Conservation (phyloP, 2,888 invertebrate species). For the Monoplex corrugatus region DNA sequence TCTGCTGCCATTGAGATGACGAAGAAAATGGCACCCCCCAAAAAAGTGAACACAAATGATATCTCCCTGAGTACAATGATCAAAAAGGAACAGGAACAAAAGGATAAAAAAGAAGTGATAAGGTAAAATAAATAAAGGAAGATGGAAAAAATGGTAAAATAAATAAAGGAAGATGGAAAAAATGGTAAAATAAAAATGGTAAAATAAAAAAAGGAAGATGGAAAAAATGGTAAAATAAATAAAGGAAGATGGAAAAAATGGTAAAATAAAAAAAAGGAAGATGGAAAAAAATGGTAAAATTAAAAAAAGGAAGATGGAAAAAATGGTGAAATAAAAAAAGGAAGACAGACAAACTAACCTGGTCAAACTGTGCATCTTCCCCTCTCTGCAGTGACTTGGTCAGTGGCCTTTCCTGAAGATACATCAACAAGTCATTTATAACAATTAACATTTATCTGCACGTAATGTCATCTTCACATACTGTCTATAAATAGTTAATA, state of each 20-base stretch:
- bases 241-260: neutral
- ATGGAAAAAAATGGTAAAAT: neutral
- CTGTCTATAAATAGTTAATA: neutral
- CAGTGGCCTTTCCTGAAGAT: slow-evolving; percentile 91
- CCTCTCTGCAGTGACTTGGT: slow-evolving; percentile 97
- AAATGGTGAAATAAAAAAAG: neutral
- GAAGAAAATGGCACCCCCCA: no score
- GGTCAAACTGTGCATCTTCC: slow-evolving; percentile 96
- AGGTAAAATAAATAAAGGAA: no score
- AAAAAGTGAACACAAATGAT: no score
- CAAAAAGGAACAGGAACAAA: no score
- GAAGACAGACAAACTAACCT: slow-evolving; percentile 66
- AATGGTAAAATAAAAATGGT: no score
- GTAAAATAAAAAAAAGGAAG: neutral
- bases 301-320: neutral
- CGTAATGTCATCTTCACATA: no score
- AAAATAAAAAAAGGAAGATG: no score
- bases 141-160: no score
- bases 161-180: no score
- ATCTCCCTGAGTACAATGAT: no score
- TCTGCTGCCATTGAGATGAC: no score
- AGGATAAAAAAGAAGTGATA: no score
- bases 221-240: neutral
- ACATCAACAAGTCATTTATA: neutral
- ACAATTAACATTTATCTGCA: neutral